A percentile compares a stretch with the other conserved stretches of the same genome.
Evolutionary conservation across 2,113 vertebrate genomes (phyloP).

Genomic region (Phaethornis superciliosus): DNA sequence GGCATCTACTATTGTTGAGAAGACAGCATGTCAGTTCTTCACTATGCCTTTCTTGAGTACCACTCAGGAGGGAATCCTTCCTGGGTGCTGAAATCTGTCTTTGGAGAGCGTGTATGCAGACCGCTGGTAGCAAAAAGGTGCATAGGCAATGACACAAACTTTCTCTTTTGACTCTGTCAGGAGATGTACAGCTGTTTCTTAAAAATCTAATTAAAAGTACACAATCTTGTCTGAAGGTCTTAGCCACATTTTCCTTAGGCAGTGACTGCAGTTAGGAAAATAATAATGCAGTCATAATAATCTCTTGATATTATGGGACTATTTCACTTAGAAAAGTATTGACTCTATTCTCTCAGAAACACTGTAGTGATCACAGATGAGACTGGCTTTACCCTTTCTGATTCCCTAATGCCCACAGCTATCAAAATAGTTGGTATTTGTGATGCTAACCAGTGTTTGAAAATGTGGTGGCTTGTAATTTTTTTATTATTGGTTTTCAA

Average conservation of each 20-base stretch:
- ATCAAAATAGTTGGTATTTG: slow-evolving; percentile 19
- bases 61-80: background rate
- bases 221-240: background rate
- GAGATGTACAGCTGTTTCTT: background rate
- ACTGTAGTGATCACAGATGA: background rate
- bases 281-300: background rate
- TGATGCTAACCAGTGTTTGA: slow-evolving; percentile 1
- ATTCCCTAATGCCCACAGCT: background rate
- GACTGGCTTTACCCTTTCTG: background rate
- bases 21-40: background rate
- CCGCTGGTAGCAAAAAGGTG: background rate
- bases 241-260: background rate
- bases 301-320: background rate
- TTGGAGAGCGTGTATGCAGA: background rate
- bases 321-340: background rate
- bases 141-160: background rate
- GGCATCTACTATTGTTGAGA: background rate
- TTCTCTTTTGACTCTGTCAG: background rate
- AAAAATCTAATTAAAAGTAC: background rate
- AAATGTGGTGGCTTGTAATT: background rate
- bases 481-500: background rate
- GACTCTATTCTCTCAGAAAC: background rate
- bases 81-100: background rate
- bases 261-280: background rate
- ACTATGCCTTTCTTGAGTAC: background rate